Base-by-base conservation (phyloP, 2,113 vertebrate species). In the Cromileptes altivelis region DNA sequence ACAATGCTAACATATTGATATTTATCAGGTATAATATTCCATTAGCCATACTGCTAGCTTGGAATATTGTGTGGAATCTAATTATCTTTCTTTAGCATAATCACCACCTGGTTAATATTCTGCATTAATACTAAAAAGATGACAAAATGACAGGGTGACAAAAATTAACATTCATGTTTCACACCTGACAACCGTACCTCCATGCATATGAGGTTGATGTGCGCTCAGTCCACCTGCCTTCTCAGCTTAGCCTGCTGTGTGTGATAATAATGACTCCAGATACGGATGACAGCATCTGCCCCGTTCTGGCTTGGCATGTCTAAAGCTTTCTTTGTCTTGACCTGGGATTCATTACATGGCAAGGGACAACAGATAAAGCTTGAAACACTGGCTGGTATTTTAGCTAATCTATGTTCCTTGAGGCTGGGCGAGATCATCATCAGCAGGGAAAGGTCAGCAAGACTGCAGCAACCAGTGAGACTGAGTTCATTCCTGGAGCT, bases 361-460 rank as follows among this genome's bases (percentile, higher is more conserved):
- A 72, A 55, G 37, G 52, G 13, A 57, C 58, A 80, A 64, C 6
- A 84, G 89, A 93, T 89, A 90, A 86, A 62, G 63, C 60, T 33
- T 52, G 62, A 87, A 82, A 84, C 58, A 71, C 77, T 73, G 87
- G 70, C 77, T 91, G 90, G 88, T 92, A 91, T 90, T 91, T 91
- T 23, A 63, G 78, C 60, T 60, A 47, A 84, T 82, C 70, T 82
- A 70, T 87, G 62, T 92, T 72, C 65, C 61, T 49, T 21, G 3
- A 37, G 79, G 62, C 87, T 69, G 58, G 64, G 15, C 2, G 1
- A 82, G 75, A 90, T 86, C 64, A 55, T 61, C 62, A 77, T 73
- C 75, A 74, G 58, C 27, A 73, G 33, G 45, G 75, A 93, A 93
- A 93, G 90, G 92, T 91, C 89, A 90, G 73, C 58, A 18, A 30